Evolutionary conservation across 1,140 invertebrate genomes (phyloP).

Genomic region (Heliconius eleuchia): DNA sequence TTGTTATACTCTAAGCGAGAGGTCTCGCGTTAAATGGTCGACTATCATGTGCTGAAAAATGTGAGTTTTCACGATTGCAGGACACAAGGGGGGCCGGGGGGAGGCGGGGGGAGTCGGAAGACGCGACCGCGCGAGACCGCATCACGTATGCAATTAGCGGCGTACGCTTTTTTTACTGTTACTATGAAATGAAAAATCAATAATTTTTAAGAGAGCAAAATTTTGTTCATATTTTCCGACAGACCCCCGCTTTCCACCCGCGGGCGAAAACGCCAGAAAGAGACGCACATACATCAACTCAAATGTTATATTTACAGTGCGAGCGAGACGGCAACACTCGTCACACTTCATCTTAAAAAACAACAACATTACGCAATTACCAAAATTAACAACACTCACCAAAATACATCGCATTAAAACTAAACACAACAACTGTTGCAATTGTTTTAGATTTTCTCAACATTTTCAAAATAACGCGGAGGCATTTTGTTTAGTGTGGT

Average conservation of each 20-base stretch:
- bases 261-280: slow-evolving; percentile 49
- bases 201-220: slow-evolving; percentile 76
- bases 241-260: slow-evolving; percentile 57
- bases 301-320: slow-evolving; percentile 71
- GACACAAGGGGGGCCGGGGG: slow-evolving; percentile 36
- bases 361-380: slow-evolving; percentile 53
- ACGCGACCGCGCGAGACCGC: slow-evolving; percentile 46
- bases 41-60: slow-evolving; percentile 67
- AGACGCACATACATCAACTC: slow-evolving; percentile 62
- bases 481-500: slow-evolving; percentile 30
- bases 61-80: slow-evolving; percentile 60
- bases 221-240: slow-evolving; percentile 76
- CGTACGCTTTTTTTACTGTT: slow-evolving; percentile 50
- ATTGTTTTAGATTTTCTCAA: slow-evolving; percentile 41
- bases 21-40: slow-evolving; percentile 53
- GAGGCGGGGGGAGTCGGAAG: slow-evolving; percentile 39
- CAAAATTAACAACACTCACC: slow-evolving; percentile 22
- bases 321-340: slow-evolving; percentile 56
- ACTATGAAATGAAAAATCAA: slow-evolving; percentile 75
- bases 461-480: slow-evolving; percentile 56
- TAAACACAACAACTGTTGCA: neutral
- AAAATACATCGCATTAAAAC: neutral
- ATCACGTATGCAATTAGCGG: slow-evolving; percentile 69
- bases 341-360: neutral
- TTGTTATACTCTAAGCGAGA: slow-evolving; percentile 10